Conservation (phyloP, 2,888 invertebrate genomes). For the Dugesia japonica region DNA sequence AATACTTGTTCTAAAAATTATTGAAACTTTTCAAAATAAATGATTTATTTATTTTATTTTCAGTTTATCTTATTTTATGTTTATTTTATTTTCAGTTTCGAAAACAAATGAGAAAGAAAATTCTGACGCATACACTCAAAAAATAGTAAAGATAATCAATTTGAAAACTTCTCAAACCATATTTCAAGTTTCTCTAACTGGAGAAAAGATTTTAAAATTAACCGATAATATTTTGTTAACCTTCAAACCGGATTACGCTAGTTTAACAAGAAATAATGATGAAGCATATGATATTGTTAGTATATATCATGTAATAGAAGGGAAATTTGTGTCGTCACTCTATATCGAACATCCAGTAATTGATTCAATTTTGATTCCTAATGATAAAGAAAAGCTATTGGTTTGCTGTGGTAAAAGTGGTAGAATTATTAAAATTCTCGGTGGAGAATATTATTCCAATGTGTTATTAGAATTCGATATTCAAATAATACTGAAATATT, state of each 20-base stretch:
- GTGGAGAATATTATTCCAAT: slow-evolving; percentile 24
- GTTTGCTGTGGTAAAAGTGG: slow-evolving; percentile 33
- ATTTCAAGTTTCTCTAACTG: slow-evolving; percentile 30
- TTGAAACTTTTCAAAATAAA: too few relatives aligned
- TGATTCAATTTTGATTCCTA: slow-evolving; percentile 16
- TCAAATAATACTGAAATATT: slow-evolving; percentile 29
- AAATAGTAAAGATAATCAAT: slow-evolving; percentile 31
- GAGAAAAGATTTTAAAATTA: slow-evolving; percentile 26
- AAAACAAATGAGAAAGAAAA: neutral
- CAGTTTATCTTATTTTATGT: too few relatives aligned
- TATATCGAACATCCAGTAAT: slow-evolving; percentile 32
- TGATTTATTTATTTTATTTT: too few relatives aligned
- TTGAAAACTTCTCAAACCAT: slow-evolving; percentile 20
- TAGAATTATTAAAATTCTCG: slow-evolving; percentile 26
- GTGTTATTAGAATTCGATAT: slow-evolving; percentile 26
- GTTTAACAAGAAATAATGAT: slow-evolving; percentile 27
- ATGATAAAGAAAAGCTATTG: slow-evolving; percentile 20
- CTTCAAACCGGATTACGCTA: slow-evolving; percentile 34
- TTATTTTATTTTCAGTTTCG: neutral
- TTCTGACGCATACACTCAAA: slow-evolving; percentile 26
- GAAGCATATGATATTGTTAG: slow-evolving; percentile 34
- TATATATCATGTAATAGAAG: slow-evolving; percentile 28
- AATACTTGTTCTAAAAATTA: too few relatives aligned
- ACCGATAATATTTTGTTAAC: slow-evolving; percentile 29
- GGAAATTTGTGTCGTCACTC: slow-evolving; percentile 23